Conservation (phyloP, 2,113 vertebrate genomes). For the Misgurnus anguillicaudatus region DNA sequence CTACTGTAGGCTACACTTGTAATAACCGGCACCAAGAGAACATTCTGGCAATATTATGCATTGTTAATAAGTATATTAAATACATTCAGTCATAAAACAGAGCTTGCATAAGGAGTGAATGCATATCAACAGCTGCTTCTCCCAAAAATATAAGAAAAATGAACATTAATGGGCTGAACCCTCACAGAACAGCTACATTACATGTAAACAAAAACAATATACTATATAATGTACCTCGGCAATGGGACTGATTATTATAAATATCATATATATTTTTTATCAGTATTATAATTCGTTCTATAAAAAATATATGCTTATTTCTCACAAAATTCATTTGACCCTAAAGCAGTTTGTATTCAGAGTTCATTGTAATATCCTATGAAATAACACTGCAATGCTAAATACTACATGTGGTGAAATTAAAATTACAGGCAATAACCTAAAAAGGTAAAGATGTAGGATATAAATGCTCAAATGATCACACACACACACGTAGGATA, state of each 20-base stretch:
- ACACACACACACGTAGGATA: background rate
- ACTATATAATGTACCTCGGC: too few species aligned
- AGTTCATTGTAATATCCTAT: background rate
- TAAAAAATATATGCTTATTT: background rate
- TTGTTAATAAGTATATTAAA: constrained; percentile 41
- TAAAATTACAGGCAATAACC: background rate
- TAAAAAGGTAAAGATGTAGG: background rate
- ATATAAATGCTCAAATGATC: background rate
- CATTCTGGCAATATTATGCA: constrained; percentile 43
- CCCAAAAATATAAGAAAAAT: background rate
- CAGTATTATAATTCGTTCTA: background rate
- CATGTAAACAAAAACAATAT: constrained; percentile 18
- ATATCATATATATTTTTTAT: background rate
- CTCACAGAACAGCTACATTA: background rate
- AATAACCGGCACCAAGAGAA: constrained; percentile 56
- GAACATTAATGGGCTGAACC: background rate
- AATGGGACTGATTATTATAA: background rate
- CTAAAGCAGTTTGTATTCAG: background rate
- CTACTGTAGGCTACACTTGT: constrained; percentile 50
- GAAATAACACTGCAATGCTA: constrained; percentile 15
- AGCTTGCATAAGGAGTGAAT: constrained; percentile 7
- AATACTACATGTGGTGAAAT: constrained; percentile 14
- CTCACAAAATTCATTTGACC: background rate
- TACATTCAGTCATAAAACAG: constrained; percentile 53
- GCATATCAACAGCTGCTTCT: background rate